A percentile compares a stretch with the other conserved stretches of the same genome.
Conservation (phyloP, 2,888 invertebrate species). For the Bembecia ichneumoniformis region DNA sequence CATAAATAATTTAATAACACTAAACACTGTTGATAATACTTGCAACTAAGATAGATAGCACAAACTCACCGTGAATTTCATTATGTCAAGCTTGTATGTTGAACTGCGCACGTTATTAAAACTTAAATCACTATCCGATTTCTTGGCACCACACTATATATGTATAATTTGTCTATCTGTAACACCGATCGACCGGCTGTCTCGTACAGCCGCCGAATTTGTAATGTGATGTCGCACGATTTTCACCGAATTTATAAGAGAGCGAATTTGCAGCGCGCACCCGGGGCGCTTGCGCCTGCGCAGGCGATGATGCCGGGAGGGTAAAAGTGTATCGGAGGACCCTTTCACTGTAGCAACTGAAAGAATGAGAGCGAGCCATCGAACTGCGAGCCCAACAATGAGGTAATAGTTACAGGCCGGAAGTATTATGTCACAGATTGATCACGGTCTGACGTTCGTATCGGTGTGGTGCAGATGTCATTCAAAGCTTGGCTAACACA, state of each 20-base stretch:
- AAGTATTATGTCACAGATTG: slow-evolving; percentile 50
- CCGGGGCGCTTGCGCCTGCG: slow-evolving; percentile 38
- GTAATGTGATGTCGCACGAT: slow-evolving; percentile 63
- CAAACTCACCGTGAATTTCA: slow-evolving; percentile 72
- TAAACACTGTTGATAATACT: background rate
- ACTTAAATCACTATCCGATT: slow-evolving; percentile 58
- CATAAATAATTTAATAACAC: background rate
- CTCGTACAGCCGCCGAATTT: slow-evolving; percentile 65
- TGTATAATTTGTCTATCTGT: slow-evolving; percentile 17
- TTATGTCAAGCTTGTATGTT: slow-evolving; percentile 51
- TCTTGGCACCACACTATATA: slow-evolving; percentile 37
- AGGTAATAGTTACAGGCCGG: slow-evolving; percentile 54
- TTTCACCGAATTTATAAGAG: slow-evolving; percentile 71
- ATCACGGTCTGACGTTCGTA: slow-evolving; percentile 49
- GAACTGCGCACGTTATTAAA: slow-evolving; percentile 45
- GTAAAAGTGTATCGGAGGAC: slow-evolving; percentile 65
- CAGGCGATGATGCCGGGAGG: slow-evolving; percentile 37
- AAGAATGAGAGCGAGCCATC: slow-evolving; percentile 64
- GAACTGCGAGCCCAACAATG: slow-evolving; percentile 61
- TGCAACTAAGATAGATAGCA: too few relatives aligned
- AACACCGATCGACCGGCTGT: slow-evolving; percentile 48
- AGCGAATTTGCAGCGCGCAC: slow-evolving; percentile 25
- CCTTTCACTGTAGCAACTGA: slow-evolving; percentile 66
- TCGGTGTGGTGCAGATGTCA: slow-evolving; percentile 32
- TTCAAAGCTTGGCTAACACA: slow-evolving; percentile 9